phyloP scores from a whole-genome alignment of 2,113 vertebrate genomes.

The Varanus komodoensis region DNA sequence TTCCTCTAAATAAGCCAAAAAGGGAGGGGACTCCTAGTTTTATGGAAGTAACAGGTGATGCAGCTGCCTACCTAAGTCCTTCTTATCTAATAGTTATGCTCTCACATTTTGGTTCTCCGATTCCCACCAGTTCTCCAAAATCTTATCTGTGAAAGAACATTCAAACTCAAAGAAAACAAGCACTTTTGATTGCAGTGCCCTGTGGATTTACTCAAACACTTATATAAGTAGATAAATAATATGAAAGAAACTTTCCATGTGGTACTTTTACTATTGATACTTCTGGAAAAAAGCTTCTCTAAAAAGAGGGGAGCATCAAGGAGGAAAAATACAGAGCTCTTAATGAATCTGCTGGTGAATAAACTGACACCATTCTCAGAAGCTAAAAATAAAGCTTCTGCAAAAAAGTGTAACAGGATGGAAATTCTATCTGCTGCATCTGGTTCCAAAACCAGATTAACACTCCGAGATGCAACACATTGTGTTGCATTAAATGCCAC shows the following conservation, averaged over 20 bases:
- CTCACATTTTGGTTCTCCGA: constrained; percentile 12
- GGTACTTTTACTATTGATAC: constrained; percentile 30
- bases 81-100: constrained; percentile 26
- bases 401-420: constrained; percentile 23
- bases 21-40: constrained; percentile 34
- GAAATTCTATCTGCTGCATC: constrained; percentile 28
- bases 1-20: not conserved
- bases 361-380: constrained; percentile 60
- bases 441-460: not conserved
- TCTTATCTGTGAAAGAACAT: constrained; percentile 36
- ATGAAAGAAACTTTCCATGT: not conserved
- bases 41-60: constrained; percentile 29
- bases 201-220: constrained; percentile 51
- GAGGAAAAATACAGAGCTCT: constrained; percentile 56
- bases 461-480: not conserved
- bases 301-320: not conserved
- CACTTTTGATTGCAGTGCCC: constrained; percentile 1
- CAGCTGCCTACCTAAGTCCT: constrained; percentile 1
- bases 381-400: constrained; percentile 49
- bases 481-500: constrained; percentile 6
- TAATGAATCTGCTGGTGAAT: constrained; percentile 44
- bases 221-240: constrained; percentile 29
- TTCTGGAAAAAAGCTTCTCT: constrained; percentile 38
- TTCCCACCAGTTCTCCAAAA: constrained; percentile 37
- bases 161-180: constrained; percentile 31